phyloP scores from a whole-genome alignment of 2,113 vertebrate genomes.

The Cygnus atratus region DNA sequence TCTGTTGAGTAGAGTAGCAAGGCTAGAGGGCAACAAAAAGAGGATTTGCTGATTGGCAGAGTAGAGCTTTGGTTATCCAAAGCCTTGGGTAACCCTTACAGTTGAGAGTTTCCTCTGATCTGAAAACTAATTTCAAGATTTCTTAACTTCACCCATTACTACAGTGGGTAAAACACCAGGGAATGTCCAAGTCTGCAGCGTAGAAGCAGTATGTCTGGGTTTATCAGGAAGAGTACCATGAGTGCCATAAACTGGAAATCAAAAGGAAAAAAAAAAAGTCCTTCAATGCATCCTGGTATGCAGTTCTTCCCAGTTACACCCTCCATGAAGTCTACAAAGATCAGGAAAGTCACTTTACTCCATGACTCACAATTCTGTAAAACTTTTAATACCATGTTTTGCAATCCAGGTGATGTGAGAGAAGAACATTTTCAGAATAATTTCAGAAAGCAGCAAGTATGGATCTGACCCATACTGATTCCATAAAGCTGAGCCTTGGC shows the following conservation, averaged over 20 bases:
- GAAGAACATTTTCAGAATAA: neutral
- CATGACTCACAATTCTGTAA: neutral
- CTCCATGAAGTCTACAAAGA: neutral
- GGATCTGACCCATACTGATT: neutral
- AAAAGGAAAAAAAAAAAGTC: neutral
- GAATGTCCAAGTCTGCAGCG: neutral
- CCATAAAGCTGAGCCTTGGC: neutral
- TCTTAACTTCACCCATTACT: neutral
- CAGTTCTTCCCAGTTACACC: neutral
- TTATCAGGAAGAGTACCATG: neutral
- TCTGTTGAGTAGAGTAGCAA: neutral
- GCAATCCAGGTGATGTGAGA: neutral
- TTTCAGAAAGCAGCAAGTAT: neutral
- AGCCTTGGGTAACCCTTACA: neutral
- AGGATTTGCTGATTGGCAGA: neutral
- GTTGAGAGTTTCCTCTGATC: neutral
- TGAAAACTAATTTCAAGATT: neutral
- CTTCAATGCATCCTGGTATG: neutral
- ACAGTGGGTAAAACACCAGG: neutral
- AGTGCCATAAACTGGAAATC: neutral
- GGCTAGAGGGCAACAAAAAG: neutral
- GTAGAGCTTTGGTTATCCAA: neutral
- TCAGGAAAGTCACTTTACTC: slow-evolving; percentile 20
- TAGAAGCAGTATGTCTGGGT: neutral
- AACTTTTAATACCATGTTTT: neutral